Evolutionary conservation across 2,888 invertebrate genomes (phyloP).

Genomic region (Phytoseiulus persimilis): DNA sequence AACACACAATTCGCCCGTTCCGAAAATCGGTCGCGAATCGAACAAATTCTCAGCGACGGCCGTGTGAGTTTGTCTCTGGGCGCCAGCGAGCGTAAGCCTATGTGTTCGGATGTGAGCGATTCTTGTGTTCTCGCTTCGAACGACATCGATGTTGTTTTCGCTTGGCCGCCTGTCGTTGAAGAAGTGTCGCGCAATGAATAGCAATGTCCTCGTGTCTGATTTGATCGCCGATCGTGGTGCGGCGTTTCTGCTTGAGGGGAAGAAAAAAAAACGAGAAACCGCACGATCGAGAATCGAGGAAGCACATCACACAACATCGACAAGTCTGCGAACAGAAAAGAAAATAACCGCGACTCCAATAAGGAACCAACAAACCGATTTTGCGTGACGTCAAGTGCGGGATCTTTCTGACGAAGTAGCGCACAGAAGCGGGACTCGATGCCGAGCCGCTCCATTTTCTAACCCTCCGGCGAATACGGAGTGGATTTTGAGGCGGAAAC

Average conservation of each 20-base stretch:
- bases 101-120: neutral
- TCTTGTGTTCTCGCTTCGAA: neutral
- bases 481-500: no score
- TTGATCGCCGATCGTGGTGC: neutral
- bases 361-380: neutral
- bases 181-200: neutral
- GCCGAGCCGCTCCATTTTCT: neutral
- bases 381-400: neutral
- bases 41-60: neutral
- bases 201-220: neutral
- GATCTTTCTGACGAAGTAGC: neutral
- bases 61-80: neutral
- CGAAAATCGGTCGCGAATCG: neutral
- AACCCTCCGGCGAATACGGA: neutral
- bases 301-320: neutral
- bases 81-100: neutral
- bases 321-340: neutral
- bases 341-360: neutral
- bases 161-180: neutral
- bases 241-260: neutral
- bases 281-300: neutral
- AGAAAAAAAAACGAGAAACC: neutral
- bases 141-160: neutral
- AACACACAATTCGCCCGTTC: neutral
- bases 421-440: neutral